Base-by-base conservation (phyloP, 2,797 vertebrate species). In the Anguilla marmorata region DNA sequence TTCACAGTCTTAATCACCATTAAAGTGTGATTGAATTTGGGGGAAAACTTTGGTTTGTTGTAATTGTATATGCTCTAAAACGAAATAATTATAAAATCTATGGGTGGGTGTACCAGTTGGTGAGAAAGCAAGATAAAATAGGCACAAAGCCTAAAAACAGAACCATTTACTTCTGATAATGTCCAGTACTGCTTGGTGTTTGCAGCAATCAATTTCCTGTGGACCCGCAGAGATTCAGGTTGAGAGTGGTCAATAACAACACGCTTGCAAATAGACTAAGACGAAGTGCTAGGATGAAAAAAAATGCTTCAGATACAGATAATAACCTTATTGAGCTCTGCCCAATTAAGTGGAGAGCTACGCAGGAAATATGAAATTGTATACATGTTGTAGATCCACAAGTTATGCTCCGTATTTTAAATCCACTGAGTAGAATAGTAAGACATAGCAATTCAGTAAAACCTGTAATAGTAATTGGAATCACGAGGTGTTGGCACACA, bases 281-380 rank as follows among this genome's bases (percentile, higher is more conserved):
- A 58, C 14, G 0, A 27, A 69, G 21, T 27, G 24, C 60, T 27
- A 27, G 56, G 56, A 19, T 58, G 16, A 27, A n/a, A n/a, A 8
- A 27, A 63, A 63, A 21, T 27, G 24, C n/a, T 14, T n/a, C 63
- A n/a, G 19, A 9, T 27, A 7, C 0, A n/a, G n/a, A n/a, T 24
- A 69, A 69, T 69, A 69, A 69, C 24, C 56, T 58, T 69, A n/a
- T 69, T 69, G 63, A 69, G 63, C 14, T 69, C 63, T 69, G 63
- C 9, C 63, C 8, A 69, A 69, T 69, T 69, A 76, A 33, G 72
- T 14, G 14, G 27, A 37, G 72, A 37, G 72, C 33, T 37, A 33
- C 72, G 12, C 63, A n/a, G 63, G 72, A 74, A 11, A 74, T 33
- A 2, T 9, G n/a, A 74, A 12, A 74, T 30, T 6, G 69, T 30